Evolutionary conservation across 2,113 vertebrate species (phyloP).

Genomic region (Saguinus midas): DNA sequence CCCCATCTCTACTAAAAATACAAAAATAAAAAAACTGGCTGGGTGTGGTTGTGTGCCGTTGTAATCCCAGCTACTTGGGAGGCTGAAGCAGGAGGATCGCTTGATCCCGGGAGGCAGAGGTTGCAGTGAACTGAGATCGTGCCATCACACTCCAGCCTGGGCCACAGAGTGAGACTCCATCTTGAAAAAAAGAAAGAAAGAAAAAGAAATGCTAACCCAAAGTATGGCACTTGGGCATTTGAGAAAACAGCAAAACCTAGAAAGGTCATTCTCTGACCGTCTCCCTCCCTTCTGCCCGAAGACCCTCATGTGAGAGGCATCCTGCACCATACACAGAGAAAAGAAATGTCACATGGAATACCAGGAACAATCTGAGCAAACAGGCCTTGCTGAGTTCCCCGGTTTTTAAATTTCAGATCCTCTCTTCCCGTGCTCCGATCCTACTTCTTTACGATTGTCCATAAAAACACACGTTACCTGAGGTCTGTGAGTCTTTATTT

Average conservation of each 20-base stretch:
- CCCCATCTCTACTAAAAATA: no score
- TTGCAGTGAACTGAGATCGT: no score
- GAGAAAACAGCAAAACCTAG: not conserved
- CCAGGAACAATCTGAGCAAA: not conserved
- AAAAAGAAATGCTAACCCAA: not conserved
- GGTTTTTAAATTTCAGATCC: no score
- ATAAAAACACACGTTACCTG: not conserved
- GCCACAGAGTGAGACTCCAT: no score
- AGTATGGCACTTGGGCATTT: not conserved
- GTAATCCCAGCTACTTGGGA: no score
- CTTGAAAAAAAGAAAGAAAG: no score
- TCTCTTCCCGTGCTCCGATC: not conserved
- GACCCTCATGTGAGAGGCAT: not conserved
- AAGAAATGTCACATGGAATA: not conserved
- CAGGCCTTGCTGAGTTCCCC: not conserved
- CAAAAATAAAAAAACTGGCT: no score
- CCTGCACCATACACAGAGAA: not conserved
- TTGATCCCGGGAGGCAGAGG: no score
- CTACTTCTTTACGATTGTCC: not conserved
- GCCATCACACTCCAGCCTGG: no score
- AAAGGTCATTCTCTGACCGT: not conserved
- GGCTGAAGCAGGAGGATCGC: no score
- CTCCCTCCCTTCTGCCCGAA: not conserved
- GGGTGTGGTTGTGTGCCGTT: fast-evolving
- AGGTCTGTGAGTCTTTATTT: not conserved